phyloP scores from a whole-genome alignment of 2,888 invertebrate species.

The Pachymerium ferrugineum region DNA sequence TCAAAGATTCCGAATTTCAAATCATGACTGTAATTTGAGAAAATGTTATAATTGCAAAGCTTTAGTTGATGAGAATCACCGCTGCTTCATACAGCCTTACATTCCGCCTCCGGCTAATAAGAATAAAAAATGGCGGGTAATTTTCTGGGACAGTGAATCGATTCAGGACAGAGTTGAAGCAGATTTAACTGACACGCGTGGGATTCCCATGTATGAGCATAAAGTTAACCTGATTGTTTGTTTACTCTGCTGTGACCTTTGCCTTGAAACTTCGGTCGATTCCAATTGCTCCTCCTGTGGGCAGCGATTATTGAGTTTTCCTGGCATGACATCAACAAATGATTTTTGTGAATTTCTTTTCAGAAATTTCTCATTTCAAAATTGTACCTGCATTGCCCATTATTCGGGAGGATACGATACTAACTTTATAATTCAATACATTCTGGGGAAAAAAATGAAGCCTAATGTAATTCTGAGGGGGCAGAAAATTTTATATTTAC shows the following conservation, averaged over 20 bases:
- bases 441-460: not conserved
- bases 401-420: not conserved
- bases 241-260: not conserved
- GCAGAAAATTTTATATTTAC: not conserved
- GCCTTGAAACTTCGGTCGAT: not conserved
- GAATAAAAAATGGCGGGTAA: not conserved
- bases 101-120: not conserved
- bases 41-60: not conserved
- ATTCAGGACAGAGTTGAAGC: not conserved
- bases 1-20: not conserved
- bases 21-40: not conserved
- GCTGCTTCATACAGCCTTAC: not conserved
- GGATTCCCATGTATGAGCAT: not conserved
- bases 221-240: not conserved
- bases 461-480: not conserved
- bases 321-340: not conserved
- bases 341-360: not conserved
- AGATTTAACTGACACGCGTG: not conserved
- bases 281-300: not conserved
- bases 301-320: not conserved
- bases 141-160: not conserved
- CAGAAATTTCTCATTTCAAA: not conserved
- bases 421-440: not conserved
- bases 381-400: not conserved
- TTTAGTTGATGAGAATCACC: not conserved